Base-by-base conservation (phyloP, 30 jellyfish, hydroid and myxozoan genomes). In the Nemopilema nomurai region DNA sequence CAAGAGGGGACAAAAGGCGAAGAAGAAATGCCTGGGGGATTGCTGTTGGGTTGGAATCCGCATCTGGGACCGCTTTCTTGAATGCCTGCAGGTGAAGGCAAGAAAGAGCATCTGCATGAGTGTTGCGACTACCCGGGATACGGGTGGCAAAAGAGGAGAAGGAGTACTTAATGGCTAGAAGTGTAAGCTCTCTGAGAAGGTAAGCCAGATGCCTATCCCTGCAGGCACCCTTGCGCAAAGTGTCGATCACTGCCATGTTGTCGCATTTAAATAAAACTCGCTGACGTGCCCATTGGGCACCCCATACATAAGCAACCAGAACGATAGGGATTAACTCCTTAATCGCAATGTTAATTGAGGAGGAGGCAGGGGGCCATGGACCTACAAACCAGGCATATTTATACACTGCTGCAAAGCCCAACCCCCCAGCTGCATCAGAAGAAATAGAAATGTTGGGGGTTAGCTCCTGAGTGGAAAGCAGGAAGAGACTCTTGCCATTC, bases 341-440 rank as follows among this genome's bases (percentile, higher is more conserved):
- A 51, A 65, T 25, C 57, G 31, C 69, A 31, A 79, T 65, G 8
- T 77, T 57, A 8, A 6, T 21, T 0, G 62, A 3, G 1, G 3
- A 1, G 17, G 31, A 1, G 51, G 4, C 25, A 1, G 32, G 8
- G 51, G 80, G 89, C 89, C 89, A 79, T 8, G 1, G 26, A 26
- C 67, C 32, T 1, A 78, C 33, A 17, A 62, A 57, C 89, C 89
- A 79, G 41, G 16, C 53, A 0, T 78, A 70, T 1, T 32, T 22
- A 64, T 25, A 24, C 7, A 57, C 30, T 62, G 67, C 67, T 16
- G 69, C 89, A 25, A 62, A 62, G 23, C 89, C 89, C 0, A 18
- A 62, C 69, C 33, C 33, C 6, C 89, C 89, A 3, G 89, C 62
- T 6, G 81, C 80, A 29, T 79, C 89, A 4, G 89, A 62, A 51